Evolutionary conservation across 2,113 vertebrate species (phyloP), one percentile per base, ranked within the genome.

Genomic region (Sarotherodon lohbergeri): DNA sequence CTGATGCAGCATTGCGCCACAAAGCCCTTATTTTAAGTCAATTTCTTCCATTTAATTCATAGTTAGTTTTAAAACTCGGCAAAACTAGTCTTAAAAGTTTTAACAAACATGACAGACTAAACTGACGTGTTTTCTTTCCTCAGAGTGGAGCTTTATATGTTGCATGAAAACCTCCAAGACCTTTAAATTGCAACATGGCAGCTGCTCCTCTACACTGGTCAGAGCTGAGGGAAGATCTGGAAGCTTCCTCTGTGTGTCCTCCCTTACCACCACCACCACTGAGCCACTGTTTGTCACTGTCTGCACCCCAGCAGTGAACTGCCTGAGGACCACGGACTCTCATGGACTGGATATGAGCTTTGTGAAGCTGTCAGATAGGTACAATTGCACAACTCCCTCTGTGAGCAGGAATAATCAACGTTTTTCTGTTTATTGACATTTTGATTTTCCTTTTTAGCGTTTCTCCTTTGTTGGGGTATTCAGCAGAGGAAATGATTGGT

Each of bases 341-440:
- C 19, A 98, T 39, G 19, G 85, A 9, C 90, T 95, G 2, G 97
- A 98, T 73, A 98, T 98, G 97, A 96, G 87, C 0, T 95, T 97
- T 85, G 71, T 84, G 1, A 89, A 95, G 27, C 81, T 96, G 41
- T 95, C 96, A 0, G 91, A 96, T 61, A 94, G 95, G 96, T 96
- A 86, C 1, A 12, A 22, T 14, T 24, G 4, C 7, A 12, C 0
- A 3, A 27, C 6, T 5, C 0, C 13, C 16, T 8, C 10, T 14
- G 19, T 50, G 50, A 56, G 46, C n/a, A 5, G 9, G 5, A 46
- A 5, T 3, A 4, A 46, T 4, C 0, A 9, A 0, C 6, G 3
- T 78, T 83, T 32, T 34, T 2, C 1, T 3, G 41, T 52, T 59
- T 27, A 14, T 79, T 87, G 17, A 90, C 12, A 5, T 8, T 55